These are phyloP conservation scores for Recurvirostra avosetta DNA, from an alignment of 2,113 vertebrate species.

Conservation along the genomic window DNA sequence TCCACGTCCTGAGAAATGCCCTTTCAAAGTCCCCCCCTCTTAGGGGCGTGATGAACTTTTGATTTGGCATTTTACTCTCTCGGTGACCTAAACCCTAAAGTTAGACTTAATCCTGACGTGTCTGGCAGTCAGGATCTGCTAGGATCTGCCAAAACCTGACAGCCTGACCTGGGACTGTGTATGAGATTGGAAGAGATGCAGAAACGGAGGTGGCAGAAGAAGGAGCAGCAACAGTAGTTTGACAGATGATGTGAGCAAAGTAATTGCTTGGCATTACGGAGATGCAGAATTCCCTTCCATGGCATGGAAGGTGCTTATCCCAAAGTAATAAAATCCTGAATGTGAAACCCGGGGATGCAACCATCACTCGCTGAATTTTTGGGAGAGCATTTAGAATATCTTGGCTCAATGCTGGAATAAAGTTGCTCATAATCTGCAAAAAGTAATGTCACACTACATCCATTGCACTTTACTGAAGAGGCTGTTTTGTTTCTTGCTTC, in stretches of 20 bases:
- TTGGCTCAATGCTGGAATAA: background rate
- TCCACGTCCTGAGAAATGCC: background rate
- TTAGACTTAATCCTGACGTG: background rate
- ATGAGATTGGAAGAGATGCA: background rate
- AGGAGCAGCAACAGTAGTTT: background rate
- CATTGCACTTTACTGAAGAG: background rate
- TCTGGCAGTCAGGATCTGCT: background rate
- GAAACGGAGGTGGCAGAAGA: background rate
- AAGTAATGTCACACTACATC: background rate
- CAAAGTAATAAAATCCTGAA: background rate
- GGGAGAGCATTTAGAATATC: background rate
- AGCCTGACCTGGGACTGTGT: background rate
- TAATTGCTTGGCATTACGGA: background rate
- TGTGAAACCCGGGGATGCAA: background rate
- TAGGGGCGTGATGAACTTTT: background rate
- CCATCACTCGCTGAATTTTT: background rate
- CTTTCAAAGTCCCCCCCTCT: background rate
- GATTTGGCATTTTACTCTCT: background rate
- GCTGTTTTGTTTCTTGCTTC: background rate
- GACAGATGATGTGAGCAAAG: background rate
- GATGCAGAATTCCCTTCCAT: background rate
- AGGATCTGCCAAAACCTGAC: background rate
- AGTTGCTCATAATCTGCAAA: background rate
- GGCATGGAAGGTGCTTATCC: background rate
- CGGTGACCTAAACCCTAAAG: background rate